Evolutionary conservation across 1,140 invertebrate genomes (phyloP).

Genomic region (Macrosteles quadrilineatus): DNA sequence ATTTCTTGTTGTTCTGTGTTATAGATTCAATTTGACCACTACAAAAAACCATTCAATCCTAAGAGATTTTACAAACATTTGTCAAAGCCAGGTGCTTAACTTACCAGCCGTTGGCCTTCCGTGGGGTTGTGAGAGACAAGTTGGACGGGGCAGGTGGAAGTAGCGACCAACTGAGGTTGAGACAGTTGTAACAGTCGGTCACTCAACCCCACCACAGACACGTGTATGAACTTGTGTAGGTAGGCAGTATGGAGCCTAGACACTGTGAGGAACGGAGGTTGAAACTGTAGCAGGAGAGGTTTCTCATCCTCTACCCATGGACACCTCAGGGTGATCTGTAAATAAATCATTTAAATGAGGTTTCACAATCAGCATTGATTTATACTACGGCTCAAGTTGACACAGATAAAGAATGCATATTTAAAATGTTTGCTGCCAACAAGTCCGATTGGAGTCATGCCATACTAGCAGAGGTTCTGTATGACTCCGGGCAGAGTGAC

Average conservation of each 20-base stretch:
- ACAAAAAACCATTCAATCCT: too few relatives aligned
- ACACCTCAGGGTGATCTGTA: slow-evolving; percentile 65
- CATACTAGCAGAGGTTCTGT: too few relatives aligned
- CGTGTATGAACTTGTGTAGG: slow-evolving; percentile 77
- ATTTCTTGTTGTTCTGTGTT: too few relatives aligned
- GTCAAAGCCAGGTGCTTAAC: too few relatives aligned
- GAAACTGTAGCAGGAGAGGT: slow-evolving; percentile 72
- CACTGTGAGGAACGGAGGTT: slow-evolving; percentile 74
- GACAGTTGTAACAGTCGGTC: slow-evolving; percentile 58
- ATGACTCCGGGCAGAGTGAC: too few relatives aligned
- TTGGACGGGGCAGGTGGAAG: slow-evolving; percentile 42
- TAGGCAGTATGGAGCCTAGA: slow-evolving; percentile 82
- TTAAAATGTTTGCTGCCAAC: too few relatives aligned
- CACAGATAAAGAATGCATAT: too few relatives aligned
- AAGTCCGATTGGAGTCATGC: too few relatives aligned
- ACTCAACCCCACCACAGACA: slow-evolving; percentile 70
- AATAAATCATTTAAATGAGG: slow-evolving; percentile 39
- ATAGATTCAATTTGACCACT: too few relatives aligned
- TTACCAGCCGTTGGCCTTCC: slow-evolving; percentile 42
- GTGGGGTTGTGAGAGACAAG: slow-evolving; percentile 34
- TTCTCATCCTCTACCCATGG: slow-evolving; percentile 71
- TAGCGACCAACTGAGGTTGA: slow-evolving; percentile 49
- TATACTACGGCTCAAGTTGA: too few relatives aligned
- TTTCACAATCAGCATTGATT: too few relatives aligned
- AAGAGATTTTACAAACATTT: too few relatives aligned